phyloP scores from a whole-genome alignment of 2,113 vertebrate genomes.

The Trematocara macrostoma region DNA sequence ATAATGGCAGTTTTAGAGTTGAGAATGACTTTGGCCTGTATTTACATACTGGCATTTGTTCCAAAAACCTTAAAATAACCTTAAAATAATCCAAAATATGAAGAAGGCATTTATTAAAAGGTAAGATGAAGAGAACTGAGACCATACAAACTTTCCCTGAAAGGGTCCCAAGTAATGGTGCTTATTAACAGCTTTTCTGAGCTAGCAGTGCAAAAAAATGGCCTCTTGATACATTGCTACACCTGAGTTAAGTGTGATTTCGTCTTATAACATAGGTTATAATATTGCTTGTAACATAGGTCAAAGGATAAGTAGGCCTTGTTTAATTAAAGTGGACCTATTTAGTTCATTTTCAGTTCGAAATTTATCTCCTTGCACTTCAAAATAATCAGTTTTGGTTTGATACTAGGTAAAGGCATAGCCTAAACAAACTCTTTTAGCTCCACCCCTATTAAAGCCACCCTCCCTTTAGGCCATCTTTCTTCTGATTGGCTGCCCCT shows the following conservation, averaged over 20 bases:
- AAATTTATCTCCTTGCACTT: not conserved
- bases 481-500: not conserved
- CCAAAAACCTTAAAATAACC: not conserved
- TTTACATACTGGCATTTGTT: not conserved
- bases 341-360: not conserved
- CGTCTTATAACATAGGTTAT: not conserved
- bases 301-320: not conserved
- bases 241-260: not conserved
- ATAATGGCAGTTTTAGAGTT: not conserved
- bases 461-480: not conserved
- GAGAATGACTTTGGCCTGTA: not conserved
- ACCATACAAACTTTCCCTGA: not conserved
- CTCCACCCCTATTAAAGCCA: too few relatives aligned
- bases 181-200: not conserved
- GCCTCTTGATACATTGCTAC: accelerated
- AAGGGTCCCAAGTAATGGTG: accelerated
- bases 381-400: not conserved
- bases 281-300: not conserved
- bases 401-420: not conserved
- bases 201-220: not conserved
- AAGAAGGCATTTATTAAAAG: accelerated
- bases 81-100: not conserved
- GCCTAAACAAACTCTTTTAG: not conserved
- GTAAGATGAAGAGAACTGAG: not conserved
- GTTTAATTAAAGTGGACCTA: not conserved